Evolutionary conservation across 2,888 invertebrate species (phyloP).

Genomic region (Metallyticus violacea): DNA sequence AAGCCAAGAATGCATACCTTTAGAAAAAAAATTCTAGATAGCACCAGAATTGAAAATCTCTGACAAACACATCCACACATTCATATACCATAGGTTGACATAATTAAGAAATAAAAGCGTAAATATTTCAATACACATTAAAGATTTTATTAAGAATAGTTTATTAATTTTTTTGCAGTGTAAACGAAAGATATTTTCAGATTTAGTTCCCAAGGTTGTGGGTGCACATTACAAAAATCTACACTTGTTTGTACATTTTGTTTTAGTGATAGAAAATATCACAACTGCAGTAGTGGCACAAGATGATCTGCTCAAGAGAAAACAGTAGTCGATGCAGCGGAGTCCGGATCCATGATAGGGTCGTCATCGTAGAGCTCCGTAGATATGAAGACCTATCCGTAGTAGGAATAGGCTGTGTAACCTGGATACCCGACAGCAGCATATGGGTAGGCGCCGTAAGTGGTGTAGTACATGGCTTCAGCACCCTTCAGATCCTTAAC

Average conservation of each 20-base stretch:
- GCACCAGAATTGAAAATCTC: no score
- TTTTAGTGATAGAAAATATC: background rate
- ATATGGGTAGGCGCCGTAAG: slow-evolving; percentile 1
- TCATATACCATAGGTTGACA: no score
- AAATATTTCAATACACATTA: background rate
- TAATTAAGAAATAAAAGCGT: no score
- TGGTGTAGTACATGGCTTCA: slow-evolving; percentile 4
- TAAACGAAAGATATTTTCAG: no score
- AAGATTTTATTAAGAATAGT: background rate
- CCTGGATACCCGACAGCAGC: background rate
- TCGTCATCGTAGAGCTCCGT: background rate
- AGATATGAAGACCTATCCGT: background rate
- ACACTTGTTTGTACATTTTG: background rate
- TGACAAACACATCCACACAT: no score
- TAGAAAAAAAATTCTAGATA: no score
- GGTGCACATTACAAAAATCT: background rate
- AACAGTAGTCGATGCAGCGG: no score
- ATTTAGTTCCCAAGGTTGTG: no score
- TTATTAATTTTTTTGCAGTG: no score
- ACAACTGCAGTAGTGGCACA: background rate
- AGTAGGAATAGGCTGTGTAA: background rate
- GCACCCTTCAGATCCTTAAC: slow-evolving; percentile 3
- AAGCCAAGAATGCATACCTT: no score
- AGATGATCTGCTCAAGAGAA: no score
- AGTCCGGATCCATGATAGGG: background rate